These are phyloP conservation scores for Liasis olivaceus DNA, from an alignment of 2,797 vertebrate genomes.

Conservation along the genomic window DNA sequence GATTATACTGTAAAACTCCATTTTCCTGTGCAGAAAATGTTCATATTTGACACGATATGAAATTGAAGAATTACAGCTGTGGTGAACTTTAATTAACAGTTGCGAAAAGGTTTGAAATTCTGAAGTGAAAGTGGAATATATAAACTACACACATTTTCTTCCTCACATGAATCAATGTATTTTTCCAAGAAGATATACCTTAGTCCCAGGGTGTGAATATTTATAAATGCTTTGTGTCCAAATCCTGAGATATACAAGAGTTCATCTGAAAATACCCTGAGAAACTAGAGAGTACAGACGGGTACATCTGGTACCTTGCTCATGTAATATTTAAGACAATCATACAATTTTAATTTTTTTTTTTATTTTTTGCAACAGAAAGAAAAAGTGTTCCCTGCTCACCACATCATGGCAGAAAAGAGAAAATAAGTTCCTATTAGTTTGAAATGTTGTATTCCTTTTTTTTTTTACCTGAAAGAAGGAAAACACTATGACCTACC, in stretches of 20 bases:
- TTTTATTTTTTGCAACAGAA: slow-evolving; percentile 46
- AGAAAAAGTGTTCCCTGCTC: slow-evolving; percentile 44
- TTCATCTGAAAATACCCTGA: slow-evolving; percentile 42
- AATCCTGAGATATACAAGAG: slow-evolving; percentile 35
- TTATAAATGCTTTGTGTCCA: slow-evolving; percentile 26
- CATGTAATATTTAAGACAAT: slow-evolving; percentile 88
- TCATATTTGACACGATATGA: not conserved
- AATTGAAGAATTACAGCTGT: not conserved
- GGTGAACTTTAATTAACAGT: not conserved
- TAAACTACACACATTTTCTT: not conserved
- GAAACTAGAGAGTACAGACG: slow-evolving; percentile 27
- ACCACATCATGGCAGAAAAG: slow-evolving; percentile 47
- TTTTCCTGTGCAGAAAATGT: not conserved
- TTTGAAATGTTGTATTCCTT: slow-evolving; percentile 18
- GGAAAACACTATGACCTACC: not conserved
- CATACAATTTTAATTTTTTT: slow-evolving; percentile 86
- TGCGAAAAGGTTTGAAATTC: not conserved
- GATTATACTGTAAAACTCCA: not conserved
- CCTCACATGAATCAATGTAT: not conserved
- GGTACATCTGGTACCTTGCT: slow-evolving; percentile 70
- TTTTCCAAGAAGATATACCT: slow-evolving; percentile 8
- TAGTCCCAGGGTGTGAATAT: slow-evolving; percentile 17
- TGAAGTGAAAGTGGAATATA: not conserved
- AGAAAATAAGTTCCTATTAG: slow-evolving; percentile 3
- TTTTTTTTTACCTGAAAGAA: not conserved